A percentile compares a stretch with the other conserved stretches of the same genome.
These are phyloP conservation scores for Tachyglossus aculeatus DNA, from an alignment of 2,797 vertebrate species.

Conservation along the genomic window DNA sequence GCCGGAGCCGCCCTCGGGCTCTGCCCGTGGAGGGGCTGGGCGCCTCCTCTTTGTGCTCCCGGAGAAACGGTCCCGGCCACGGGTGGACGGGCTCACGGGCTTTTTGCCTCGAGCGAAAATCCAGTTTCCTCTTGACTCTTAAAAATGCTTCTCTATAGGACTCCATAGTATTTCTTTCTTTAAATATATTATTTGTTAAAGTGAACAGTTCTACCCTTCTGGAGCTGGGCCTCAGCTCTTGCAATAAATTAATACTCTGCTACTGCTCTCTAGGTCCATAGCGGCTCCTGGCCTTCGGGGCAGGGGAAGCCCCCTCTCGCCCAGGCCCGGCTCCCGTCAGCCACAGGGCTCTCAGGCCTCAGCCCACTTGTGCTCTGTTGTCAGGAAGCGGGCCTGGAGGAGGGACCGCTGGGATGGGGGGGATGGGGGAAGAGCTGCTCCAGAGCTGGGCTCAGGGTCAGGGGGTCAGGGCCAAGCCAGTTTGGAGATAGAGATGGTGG, in stretches of 20 bases:
- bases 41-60: conserved; percentile 68
- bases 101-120: conserved; percentile 68
- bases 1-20: background rate
- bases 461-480: too few relatives aligned
- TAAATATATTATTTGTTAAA: conserved; percentile 85
- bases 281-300: too few relatives aligned
- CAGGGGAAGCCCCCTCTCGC: too few relatives aligned
- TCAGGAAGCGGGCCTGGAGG: too few relatives aligned
- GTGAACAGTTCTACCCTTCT: conserved; percentile 70
- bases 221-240: conserved; percentile 70
- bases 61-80: conserved; percentile 64
- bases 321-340: too few relatives aligned
- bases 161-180: conserved; percentile 80
- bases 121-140: conserved; percentile 71
- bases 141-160: conserved; percentile 80
- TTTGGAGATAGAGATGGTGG: background rate
- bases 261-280: conserved; percentile 63
- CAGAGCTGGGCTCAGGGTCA: too few relatives aligned
- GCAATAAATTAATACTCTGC: conserved; percentile 81
- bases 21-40: background rate
- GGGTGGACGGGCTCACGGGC: conserved; percentile 13
- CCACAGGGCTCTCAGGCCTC: too few relatives aligned
- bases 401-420: too few relatives aligned
- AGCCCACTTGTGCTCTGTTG: too few relatives aligned
- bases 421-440: too few relatives aligned